phyloP scores from a whole-genome alignment of 2,113 vertebrate genomes.

The Lonchura striata region DNA sequence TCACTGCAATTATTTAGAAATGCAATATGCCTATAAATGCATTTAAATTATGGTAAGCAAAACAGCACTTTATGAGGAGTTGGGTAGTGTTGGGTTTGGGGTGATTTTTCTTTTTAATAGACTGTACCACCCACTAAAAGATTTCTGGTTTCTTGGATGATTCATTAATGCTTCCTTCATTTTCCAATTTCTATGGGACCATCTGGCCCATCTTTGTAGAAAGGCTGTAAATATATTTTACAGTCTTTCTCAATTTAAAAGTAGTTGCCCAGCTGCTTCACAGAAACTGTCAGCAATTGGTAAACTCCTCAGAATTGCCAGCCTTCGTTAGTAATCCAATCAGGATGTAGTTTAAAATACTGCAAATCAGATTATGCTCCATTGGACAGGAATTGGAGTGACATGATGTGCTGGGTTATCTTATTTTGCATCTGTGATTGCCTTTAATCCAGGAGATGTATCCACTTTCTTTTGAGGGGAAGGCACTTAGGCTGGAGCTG shows the following conservation, averaged over 20 bases:
- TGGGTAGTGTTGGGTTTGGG: background rate
- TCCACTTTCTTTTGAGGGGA: background rate
- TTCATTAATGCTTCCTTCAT: constrained; percentile 62
- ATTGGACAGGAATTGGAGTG: constrained; percentile 33
- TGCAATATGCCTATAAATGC: background rate
- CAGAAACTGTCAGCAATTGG: constrained; percentile 59
- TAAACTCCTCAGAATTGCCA: constrained; percentile 54
- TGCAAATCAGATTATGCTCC: constrained; percentile 50
- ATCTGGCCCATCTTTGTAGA: constrained; percentile 59
- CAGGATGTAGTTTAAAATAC: constrained; percentile 60
- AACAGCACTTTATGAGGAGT: constrained; percentile 1
- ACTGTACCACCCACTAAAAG: constrained; percentile 45
- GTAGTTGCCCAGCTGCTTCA: constrained; percentile 64
- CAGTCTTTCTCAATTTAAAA: constrained; percentile 63
- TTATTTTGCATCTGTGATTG: constrained; percentile 50
- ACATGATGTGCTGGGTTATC: constrained; percentile 45
- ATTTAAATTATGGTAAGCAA: constrained; percentile 14
- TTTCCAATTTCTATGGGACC: constrained; percentile 62
- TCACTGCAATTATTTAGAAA: constrained; percentile 36
- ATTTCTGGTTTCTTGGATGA: constrained; percentile 57
- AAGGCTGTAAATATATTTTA: constrained; percentile 64
- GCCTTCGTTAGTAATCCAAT: constrained; percentile 62
- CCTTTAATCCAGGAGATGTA: background rate
- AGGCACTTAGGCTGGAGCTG: background rate
- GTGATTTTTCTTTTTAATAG: constrained; percentile 63